Evolutionary conservation across 2,797 vertebrate genomes (phyloP), one percentile per base, ranked within the genome.

Genomic region (Helicolenus hilgendorfi): DNA sequence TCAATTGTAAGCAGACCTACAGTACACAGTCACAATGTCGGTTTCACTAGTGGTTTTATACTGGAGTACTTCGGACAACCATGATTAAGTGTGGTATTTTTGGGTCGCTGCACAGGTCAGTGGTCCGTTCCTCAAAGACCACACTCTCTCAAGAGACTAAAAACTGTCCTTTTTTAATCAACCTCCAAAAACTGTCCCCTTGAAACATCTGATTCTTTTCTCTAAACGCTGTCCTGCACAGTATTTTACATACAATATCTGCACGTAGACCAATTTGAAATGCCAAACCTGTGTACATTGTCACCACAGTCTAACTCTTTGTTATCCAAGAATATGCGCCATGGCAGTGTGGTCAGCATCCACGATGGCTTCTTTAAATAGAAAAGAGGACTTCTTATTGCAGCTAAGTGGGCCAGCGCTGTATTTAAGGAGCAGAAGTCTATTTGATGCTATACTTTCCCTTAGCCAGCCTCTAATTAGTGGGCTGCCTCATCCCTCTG

Each of bases 401-500:
- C 82, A 91, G 83, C 70, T 53, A 72, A 89, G 90, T 81, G 85
- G 55, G 49, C 72, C 86, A 86, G 68, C 26, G 59, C 63, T 89
- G 80, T 94, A 93, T 95, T 95, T 95, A 87, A 87, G 75, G 74
- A 82, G 63, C 90, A 88, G 67, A 24, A 86, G 88, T 93, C 80
- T 86, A 89, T 95, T 94, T 96, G 95, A 96, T 95, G 95, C 95
- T 97, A 92, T 95, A 93, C 92, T 95, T 95, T 93, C 89, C 90
- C 85, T 58, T 15, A 29, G 77, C 77, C 79, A 90, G 82, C 91
- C 95, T 96, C 91, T 97, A 95, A 96, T 97, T 97, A 96, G 95
- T 92, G 94, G 96, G 80, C 64, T 83, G 87, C 91, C 89, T 93
- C 83, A 80, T 91, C 90, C 90, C 89, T 85, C 92, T 90, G 87